Evolutionary conservation across 2,888 invertebrate species (phyloP).

Genomic region (Hecatera dysodea): DNA sequence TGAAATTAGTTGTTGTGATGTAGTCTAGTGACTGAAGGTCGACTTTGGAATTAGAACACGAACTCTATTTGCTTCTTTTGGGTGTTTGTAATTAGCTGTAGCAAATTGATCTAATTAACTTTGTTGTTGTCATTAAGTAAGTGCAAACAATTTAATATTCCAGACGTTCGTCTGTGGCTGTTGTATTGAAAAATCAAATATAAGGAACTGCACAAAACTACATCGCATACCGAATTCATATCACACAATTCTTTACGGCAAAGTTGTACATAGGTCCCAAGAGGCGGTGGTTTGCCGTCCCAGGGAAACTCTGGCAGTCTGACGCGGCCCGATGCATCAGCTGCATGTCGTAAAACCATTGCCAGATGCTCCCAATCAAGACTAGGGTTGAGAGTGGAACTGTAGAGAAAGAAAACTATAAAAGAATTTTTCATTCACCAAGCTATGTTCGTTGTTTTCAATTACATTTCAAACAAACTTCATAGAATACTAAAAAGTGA

Average conservation of each 20-base stretch:
- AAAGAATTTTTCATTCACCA: background rate
- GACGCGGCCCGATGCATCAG: slow-evolving; percentile 67
- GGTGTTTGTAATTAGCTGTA: slow-evolving; percentile 63
- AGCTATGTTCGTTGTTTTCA: slow-evolving; percentile 7
- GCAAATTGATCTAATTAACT: slow-evolving; percentile 60
- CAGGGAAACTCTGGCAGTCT: slow-evolving; percentile 68
- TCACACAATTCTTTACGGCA: slow-evolving; percentile 59
- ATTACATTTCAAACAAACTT: background rate
- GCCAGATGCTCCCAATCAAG: slow-evolving; percentile 81
- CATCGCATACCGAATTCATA: slow-evolving; percentile 60
- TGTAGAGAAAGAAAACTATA: slow-evolving; percentile 10
- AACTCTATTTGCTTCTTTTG: slow-evolving; percentile 75
- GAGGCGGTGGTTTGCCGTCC: slow-evolving; percentile 56
- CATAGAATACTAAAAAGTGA: background rate
- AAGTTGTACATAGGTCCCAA: slow-evolving; percentile 67
- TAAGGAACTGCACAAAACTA: slow-evolving; percentile 39
- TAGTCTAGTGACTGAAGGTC: slow-evolving; percentile 55
- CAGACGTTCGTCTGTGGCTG: background rate
- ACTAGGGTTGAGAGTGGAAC: slow-evolving; percentile 53
- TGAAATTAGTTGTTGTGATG: slow-evolving; percentile 64
- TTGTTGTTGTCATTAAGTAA: slow-evolving; percentile 32
- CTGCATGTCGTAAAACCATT: slow-evolving; percentile 68
- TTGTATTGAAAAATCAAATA: slow-evolving; percentile 44
- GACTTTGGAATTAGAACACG: slow-evolving; percentile 69
- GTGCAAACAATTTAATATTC: slow-evolving; percentile 20